Evolutionary conservation across 2,113 vertebrate genomes (phyloP).

Genomic region (Pseudorasbora parva): DNA sequence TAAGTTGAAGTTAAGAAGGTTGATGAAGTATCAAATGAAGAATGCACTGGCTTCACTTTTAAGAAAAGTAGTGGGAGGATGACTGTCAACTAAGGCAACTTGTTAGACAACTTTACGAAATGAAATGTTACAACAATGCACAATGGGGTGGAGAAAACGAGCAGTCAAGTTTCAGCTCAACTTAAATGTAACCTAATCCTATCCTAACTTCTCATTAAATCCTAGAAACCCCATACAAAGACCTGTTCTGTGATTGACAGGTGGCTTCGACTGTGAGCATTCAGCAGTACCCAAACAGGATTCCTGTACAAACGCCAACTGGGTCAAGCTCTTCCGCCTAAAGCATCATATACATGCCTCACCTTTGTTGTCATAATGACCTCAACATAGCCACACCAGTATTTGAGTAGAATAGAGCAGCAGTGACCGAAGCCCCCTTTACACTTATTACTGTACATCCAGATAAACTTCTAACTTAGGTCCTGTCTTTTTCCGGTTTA

Average conservation of each 20-base stretch:
- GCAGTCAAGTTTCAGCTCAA: conserved; percentile 43
- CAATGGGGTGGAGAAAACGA: conserved; percentile 45
- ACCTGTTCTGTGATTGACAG: conserved; percentile 31
- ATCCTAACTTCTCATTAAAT: conserved; percentile 46
- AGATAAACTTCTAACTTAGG: neutral
- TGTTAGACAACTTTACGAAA: conserved; percentile 35
- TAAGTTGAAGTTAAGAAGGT: neutral
- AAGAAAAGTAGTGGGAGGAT: conserved; percentile 22
- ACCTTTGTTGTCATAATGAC: conserved; percentile 49
- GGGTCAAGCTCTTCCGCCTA: conserved; percentile 24
- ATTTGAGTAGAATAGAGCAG: conserved; percentile 21
- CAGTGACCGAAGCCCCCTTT: conserved; percentile 14
- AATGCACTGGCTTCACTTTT: neutral
- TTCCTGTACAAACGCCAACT: conserved; percentile 43
- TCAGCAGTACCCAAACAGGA: conserved; percentile 45
- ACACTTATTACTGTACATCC: neutral
- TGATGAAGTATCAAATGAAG: neutral
- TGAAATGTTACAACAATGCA: conserved; percentile 45
- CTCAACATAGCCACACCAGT: conserved; percentile 20
- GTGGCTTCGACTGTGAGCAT: conserved; percentile 5
- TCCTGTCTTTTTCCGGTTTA: neutral
- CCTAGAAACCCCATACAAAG: conserved; percentile 40
- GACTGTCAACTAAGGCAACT: conserved; percentile 32
- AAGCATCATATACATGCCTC: conserved; percentile 18
- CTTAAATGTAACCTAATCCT: conserved; percentile 41